These are phyloP conservation scores for Antheraea pernyi DNA, from an alignment of 1,140 invertebrate species.

Conservation along the genomic window DNA sequence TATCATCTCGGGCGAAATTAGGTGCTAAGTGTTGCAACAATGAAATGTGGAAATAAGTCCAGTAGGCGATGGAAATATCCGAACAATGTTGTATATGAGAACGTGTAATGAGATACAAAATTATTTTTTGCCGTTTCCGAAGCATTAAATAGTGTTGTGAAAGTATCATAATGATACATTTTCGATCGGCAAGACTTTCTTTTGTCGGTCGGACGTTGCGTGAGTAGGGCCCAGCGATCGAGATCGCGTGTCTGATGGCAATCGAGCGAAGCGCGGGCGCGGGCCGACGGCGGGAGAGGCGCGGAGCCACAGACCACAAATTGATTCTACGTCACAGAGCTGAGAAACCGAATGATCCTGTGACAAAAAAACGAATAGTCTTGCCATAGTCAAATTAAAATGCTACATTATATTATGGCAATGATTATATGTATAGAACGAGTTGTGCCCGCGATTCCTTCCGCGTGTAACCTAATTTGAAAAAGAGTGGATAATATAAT, in stretches of 20 bases:
- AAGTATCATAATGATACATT: constrained; percentile 7
- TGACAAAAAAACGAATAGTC: constrained; percentile 14
- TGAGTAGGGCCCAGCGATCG: constrained; percentile 9
- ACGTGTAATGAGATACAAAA: not conserved
- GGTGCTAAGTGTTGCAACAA: constrained; percentile 50
- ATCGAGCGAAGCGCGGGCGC: constrained; percentile 38
- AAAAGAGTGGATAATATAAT: too few relatives aligned
- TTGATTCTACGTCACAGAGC: constrained; percentile 66
- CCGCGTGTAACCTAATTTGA: too few relatives aligned
- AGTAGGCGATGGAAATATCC: constrained; percentile 9
- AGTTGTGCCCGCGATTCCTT: too few relatives aligned
- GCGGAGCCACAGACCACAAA: constrained; percentile 57
- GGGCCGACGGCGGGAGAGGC: constrained; percentile 23
- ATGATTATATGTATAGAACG: too few relatives aligned
- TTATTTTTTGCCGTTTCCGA: not conserved
- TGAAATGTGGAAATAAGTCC: constrained; percentile 44
- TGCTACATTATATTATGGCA: not conserved
- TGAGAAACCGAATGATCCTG: constrained; percentile 42
- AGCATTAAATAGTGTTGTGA: not conserved
- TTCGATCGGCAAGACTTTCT: not conserved
- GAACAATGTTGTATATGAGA: not conserved
- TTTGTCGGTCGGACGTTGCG: constrained; percentile 4
- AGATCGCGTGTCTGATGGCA: constrained; percentile 61
- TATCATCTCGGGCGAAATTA: constrained; percentile 56
- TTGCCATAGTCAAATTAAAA: not conserved